phyloP scores from a whole-genome alignment of 2,113 vertebrate genomes.

The Murina feae region DNA sequence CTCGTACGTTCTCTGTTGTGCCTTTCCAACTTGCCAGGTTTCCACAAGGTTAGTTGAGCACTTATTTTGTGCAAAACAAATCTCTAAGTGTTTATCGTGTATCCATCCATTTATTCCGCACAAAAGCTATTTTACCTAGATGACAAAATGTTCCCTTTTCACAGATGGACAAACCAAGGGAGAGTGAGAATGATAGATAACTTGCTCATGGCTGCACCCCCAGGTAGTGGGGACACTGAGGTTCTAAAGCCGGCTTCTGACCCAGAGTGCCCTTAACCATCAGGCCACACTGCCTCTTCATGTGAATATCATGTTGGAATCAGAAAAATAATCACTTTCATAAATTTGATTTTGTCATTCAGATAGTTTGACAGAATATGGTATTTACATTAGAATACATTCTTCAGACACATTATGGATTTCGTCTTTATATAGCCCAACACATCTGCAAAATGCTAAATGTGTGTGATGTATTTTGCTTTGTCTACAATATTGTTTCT shows the following conservation, averaged over 20 bases:
- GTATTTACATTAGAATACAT: neutral
- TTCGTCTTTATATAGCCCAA: neutral
- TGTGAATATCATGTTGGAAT: neutral
- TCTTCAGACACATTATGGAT: neutral
- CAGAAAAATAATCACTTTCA: neutral
- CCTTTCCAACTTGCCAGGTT: neutral
- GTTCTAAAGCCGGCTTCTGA: neutral
- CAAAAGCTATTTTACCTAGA: neutral
- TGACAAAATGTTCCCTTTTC: neutral
- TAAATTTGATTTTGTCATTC: neutral
- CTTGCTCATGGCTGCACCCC: no score
- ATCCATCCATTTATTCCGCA: neutral
- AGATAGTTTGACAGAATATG: neutral
- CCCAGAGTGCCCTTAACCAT: neutral
- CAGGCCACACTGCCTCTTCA: neutral
- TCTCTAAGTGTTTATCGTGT: neutral
- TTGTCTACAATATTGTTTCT: neutral
- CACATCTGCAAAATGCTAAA: neutral
- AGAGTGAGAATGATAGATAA: neutral
- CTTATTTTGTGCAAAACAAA: neutral
- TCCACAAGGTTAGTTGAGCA: neutral
- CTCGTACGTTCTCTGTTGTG: neutral
- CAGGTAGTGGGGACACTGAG: rapidly evolving
- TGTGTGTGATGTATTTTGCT: neutral
- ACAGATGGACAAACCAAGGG: neutral